Conservation (phyloP, 1,140 invertebrate species). For the Hylaeus anthracinus region DNA sequence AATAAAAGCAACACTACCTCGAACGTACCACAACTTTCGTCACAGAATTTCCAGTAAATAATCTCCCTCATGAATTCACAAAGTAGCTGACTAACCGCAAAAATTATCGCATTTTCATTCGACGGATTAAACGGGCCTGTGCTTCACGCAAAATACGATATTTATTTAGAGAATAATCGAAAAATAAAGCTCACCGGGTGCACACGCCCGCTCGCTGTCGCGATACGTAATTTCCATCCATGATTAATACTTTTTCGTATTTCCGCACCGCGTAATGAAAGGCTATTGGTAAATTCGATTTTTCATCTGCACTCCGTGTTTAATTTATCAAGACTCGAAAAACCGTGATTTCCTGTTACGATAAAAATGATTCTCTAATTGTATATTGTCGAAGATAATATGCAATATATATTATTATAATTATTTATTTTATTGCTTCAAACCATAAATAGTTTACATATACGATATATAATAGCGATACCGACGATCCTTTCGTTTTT, state of each 20-base stretch:
- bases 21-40: neutral
- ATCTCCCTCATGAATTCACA: too few relatives aligned
- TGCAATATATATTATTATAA: too few relatives aligned
- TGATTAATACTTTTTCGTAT: constrained; percentile 40
- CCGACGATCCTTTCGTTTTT: too few relatives aligned
- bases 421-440: too few relatives aligned
- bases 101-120: neutral
- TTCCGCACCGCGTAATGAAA: constrained; percentile 30
- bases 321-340: neutral
- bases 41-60: neutral
- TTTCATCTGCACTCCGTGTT: neutral
- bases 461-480: too few relatives aligned
- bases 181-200: constrained; percentile 4
- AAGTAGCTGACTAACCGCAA: too few relatives aligned
- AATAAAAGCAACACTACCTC: neutral
- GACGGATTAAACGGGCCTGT: constrained; percentile 3
- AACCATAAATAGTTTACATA: too few relatives aligned
- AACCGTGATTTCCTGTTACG: too few relatives aligned
- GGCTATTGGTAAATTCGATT: neutral
- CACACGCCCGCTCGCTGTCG: neutral
- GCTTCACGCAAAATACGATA: neutral
- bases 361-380: too few relatives aligned
- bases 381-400: too few relatives aligned
- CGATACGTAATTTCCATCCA: constrained; percentile 5
- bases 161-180: neutral